These are phyloP conservation scores for Caenorhabditis parvicauda DNA, from an alignment of 2,888 invertebrate genomes.

Conservation along the genomic window DNA sequence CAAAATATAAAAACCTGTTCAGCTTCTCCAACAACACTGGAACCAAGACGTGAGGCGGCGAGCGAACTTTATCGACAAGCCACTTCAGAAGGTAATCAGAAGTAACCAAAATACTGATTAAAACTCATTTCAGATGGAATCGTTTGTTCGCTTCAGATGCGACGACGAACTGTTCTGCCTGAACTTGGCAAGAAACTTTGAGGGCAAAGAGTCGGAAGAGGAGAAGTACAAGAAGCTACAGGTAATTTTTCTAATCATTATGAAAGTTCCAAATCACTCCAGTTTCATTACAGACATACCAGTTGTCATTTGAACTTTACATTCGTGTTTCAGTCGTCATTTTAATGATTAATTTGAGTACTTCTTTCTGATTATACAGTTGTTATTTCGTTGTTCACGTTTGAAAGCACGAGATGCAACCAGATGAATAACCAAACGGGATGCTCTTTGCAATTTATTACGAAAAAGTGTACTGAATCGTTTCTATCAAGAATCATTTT, in stretches of 20 bases:
- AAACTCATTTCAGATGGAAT: constrained; percentile 29
- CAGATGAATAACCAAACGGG: too few relatives aligned
- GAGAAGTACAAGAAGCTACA: constrained; percentile 22
- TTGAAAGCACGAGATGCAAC: too few relatives aligned
- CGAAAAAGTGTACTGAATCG: too few relatives aligned
- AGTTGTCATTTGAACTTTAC: too few relatives aligned
- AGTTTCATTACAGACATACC: too few relatives aligned
- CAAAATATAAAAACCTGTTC: not conserved
- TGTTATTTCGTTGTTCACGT: too few relatives aligned
- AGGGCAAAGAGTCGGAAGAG: constrained; percentile 26
- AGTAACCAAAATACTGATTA: not conserved
- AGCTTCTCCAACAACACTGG: constrained; percentile 46
- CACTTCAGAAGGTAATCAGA: constrained; percentile 18
- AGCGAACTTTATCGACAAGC: constrained; percentile 43
- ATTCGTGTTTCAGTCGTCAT: too few relatives aligned
- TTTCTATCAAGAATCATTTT: too few relatives aligned
- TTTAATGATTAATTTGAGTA: too few relatives aligned
- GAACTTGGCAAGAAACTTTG: constrained; percentile 39
- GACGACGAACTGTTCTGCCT: constrained; percentile 32
- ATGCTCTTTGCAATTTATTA: too few relatives aligned
- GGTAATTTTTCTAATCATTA: not conserved
- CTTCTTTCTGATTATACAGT: too few relatives aligned
- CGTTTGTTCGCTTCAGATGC: constrained; percentile 36
- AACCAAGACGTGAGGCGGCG: constrained; percentile 35
- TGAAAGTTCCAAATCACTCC: not conserved